A percentile compares a stretch with the other conserved stretches of the same genome.
These are phyloP conservation scores for Octodon degus DNA, from an alignment of 2,113 vertebrate genomes.

Conservation along the genomic window DNA sequence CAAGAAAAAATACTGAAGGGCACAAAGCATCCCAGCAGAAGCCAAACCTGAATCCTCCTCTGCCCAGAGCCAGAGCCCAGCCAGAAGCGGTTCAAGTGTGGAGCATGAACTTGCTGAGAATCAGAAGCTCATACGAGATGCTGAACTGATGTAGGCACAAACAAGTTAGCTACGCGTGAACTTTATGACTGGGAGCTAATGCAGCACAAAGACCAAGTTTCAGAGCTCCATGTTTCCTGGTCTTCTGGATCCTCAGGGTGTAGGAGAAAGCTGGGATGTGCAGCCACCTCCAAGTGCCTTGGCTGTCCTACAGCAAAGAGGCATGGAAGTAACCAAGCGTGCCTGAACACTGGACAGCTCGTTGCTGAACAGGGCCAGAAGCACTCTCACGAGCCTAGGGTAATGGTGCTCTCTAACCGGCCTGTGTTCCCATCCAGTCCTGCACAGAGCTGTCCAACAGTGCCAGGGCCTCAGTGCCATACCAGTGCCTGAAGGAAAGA, in stretches of 20 bases:
- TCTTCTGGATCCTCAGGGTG: not conserved
- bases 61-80: not conserved
- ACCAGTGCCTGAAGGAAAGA: no score
- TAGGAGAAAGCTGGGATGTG: not conserved
- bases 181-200: not conserved
- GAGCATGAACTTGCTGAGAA: not conserved
- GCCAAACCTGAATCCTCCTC: not conserved
- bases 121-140: not conserved
- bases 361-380: not conserved
- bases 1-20: not conserved
- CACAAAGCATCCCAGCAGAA: not conserved
- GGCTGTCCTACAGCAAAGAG: not conserved
- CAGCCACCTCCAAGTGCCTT: not conserved
- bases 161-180: not conserved
- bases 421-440: not conserved
- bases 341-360: not conserved
- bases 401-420: not conserved
- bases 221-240: fast-evolving
- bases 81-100: not conserved
- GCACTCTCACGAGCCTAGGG: no score
- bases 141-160: slow-evolving; percentile 48
- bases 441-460: not conserved
- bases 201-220: not conserved
- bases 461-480: no score
- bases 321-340: not conserved